Evolutionary conservation across 2,888 invertebrate genomes (phyloP).

Genomic region (Nomada fucata): DNA sequence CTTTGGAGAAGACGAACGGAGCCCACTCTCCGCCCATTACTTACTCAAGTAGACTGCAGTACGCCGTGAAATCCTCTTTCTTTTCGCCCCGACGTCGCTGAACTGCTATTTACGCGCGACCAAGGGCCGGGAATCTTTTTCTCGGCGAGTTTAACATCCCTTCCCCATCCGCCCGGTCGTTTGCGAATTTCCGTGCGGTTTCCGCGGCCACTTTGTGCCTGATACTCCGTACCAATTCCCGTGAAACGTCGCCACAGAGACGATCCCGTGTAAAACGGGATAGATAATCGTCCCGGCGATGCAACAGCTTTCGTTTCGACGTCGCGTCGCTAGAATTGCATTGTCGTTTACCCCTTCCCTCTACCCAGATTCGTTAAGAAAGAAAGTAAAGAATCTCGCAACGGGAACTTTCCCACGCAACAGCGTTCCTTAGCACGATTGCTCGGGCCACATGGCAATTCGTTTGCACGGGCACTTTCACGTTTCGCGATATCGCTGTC

Average conservation of each 20-base stretch:
- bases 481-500: not conserved
- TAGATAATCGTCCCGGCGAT: not conserved
- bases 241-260: not conserved
- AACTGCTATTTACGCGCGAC: constrained; percentile 57
- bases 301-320: not conserved
- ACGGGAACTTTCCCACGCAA: no score
- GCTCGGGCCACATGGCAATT: not conserved
- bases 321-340: no score
- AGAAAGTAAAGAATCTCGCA: no score
- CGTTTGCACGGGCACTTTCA: not conserved
- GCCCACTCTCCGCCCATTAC: constrained; percentile 61
- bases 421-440: no score
- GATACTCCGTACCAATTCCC: not conserved
- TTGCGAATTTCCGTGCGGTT: constrained; percentile 33
- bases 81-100: constrained; percentile 47
- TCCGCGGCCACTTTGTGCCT: constrained; percentile 14
- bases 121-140: constrained; percentile 37
- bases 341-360: no score
- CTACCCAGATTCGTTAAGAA: no score
- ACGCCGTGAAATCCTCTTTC: constrained; percentile 57
- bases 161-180: not conserved
- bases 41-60: constrained; percentile 58
- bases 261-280: not conserved
- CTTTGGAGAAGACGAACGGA: constrained; percentile 57
- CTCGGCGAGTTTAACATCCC: constrained; percentile 47